Conservation (phyloP, 2,888 invertebrate species). For the Scaptomyza cyrtandrae region DNA sequence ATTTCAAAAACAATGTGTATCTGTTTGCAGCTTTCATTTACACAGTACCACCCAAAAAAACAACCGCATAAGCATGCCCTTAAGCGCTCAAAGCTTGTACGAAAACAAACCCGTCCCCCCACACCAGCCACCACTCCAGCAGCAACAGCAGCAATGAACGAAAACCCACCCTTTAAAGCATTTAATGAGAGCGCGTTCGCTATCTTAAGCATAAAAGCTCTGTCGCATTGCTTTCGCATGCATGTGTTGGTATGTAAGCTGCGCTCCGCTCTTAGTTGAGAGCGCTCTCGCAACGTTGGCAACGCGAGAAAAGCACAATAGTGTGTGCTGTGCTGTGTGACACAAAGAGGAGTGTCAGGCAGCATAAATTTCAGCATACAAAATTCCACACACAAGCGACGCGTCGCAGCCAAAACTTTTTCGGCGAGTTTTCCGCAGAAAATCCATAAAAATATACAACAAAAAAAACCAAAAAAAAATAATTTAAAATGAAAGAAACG, state of each 20-base stretch:
- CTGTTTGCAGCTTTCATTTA: conserved; percentile 38
- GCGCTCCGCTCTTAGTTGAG: conserved; percentile 39
- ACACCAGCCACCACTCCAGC: conserved; percentile 3
- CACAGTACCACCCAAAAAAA: conserved; percentile 8
- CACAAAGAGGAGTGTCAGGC: conserved; percentile 78
- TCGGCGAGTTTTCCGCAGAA: conserved; percentile 71
- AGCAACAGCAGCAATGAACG: conserved; percentile 15
- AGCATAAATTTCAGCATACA: conserved; percentile 78
- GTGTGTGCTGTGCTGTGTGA: conserved; percentile 51
- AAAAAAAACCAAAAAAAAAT: conserved; percentile 17
- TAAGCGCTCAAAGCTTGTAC: conserved; percentile 47
- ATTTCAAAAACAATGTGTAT: conserved; percentile 4
- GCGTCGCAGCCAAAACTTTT: conserved; percentile 69
- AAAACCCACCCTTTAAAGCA: conserved; percentile 59
- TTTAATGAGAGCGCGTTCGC: conserved; percentile 6
- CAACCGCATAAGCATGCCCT: conserved; percentile 15
- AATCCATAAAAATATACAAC: conserved; percentile 59
- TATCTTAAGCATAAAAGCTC: conserved; percentile 47
- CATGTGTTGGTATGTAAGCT: conserved; percentile 66
- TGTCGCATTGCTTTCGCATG: conserved; percentile 17
- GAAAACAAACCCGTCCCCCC: conserved; percentile 42
- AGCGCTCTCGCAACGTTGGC: conserved; percentile 18
- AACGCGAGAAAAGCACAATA: conserved; percentile 54
- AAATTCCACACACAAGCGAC: conserved; percentile 71
- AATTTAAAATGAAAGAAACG: conserved; percentile 45